Evolutionary conservation across 2,888 invertebrate species (phyloP).

Genomic region (Lithophane semibrunnea): DNA sequence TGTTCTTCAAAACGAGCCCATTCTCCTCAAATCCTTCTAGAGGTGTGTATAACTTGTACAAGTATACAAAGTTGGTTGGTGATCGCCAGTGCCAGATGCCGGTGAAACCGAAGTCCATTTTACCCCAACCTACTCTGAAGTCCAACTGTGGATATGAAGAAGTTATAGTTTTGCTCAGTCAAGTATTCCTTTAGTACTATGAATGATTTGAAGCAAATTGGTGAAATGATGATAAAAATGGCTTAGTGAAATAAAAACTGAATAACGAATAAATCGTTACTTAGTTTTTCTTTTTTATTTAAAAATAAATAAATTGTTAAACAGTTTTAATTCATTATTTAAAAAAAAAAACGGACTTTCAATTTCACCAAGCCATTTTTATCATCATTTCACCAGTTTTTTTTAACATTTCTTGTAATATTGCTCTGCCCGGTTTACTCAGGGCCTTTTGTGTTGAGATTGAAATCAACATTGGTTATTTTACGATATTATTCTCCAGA

Average conservation of each 20-base stretch:
- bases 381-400: too few species aligned
- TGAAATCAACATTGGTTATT: background rate
- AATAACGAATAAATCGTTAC: too few species aligned
- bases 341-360: too few species aligned
- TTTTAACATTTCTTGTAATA: too few species aligned
- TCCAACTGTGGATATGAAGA: conserved; percentile 89
- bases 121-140: conserved; percentile 94
- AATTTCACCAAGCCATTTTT: too few species aligned
- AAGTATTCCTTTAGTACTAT: background rate
- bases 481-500: background rate
- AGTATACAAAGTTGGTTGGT: conserved; percentile 94
- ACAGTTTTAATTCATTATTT: too few species aligned
- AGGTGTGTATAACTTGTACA: conserved; percentile 94
- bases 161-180: background rate
- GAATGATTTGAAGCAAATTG: too few species aligned
- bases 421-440: too few species aligned
- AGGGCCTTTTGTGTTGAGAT: background rate
- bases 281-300: too few species aligned
- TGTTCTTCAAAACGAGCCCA: conserved; percentile 93
- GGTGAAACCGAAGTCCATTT: conserved; percentile 93
- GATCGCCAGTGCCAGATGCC: conserved; percentile 93
- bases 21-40: conserved; percentile 94
- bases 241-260: too few species aligned
- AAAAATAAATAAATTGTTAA: too few species aligned
- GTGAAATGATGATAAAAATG: too few species aligned